Base-by-base conservation (phyloP, 2,113 vertebrate species). In the Petromus typicus region DNA sequence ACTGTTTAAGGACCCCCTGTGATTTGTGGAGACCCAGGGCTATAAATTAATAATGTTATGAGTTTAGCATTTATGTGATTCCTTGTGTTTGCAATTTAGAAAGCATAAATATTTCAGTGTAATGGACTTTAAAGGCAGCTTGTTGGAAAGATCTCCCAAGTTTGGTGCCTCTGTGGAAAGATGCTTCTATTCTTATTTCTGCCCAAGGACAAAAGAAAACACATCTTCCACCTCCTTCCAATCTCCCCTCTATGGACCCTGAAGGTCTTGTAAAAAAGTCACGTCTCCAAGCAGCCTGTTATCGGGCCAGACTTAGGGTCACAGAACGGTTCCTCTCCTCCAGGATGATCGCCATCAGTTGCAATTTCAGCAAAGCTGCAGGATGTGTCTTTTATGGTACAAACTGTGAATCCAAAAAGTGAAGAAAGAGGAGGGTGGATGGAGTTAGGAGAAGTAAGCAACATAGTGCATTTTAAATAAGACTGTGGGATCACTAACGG, bases 51-150 rank as follows among this genome's bases (percentile, higher is more conserved):
- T 95, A 86, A 93, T 95, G 95, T 34, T 78, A 48, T 16, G 75
- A 96, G 45, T n/a, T 84, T 94, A 94, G 79, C 67, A 89, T 81
- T 89, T 83, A 84, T 78, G 30, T n/a, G n/a, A 63, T 45, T 80
- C 57, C 13, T 78, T 85, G 34, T 54, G 69, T 76, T 75, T 76
- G 76, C 69, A 93, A 66, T 57, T 54, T 37, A 84, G 69, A 18
- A 56, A 69, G 56, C 82, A 90, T 95, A 79, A 96, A 88, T 97
- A 86, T 95, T 96, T 96, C 22, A 97, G 64, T 20, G 17, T 43
- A 45, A 86, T 89, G 73, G 20, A 59, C 59, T 95, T 85, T 45
- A 25, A 89, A 75, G 18, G 4, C 27, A 69, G 9, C 45, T 63
- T 56, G 45, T 5, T 89, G 48, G 56, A 73, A 73, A 82, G 79